Base-by-base conservation (phyloP, 1,140 invertebrate species). In the Drosophila obscura region DNA sequence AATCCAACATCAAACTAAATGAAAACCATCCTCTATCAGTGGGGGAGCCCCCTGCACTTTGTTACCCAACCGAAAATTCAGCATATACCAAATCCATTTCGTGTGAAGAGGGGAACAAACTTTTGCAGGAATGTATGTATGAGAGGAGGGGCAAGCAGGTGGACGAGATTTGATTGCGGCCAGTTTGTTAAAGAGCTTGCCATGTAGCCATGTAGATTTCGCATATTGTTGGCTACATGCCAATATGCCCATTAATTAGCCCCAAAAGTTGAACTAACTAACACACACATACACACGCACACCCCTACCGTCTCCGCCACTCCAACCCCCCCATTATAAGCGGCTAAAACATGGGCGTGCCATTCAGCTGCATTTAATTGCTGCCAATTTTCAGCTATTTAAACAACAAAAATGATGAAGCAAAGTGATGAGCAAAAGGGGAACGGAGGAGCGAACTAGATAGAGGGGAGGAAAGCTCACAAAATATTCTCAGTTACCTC, bases 191-290 rank as follows among this genome's bases (percentile, higher is more conserved):
- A 49, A 56, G 65, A 41, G 55, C n/a, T 41, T 41, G 28, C 13
- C 3, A 2, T 7, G 7, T 5, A 19, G 28, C 63, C 66, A 69
- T 63, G 66, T 69, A 68, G 50, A 43, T 65, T 59, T 66, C 73
- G 56, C 73, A 76, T 76, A 76, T 76, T 76, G 73, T 68, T 66
- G 53, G 62, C 26, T 63, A 74, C 72, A 76, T 63, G 73, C 73
- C 73, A 76, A 76, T 76, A 76, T 63, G 73, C 73, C 73, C 76
- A 76, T 76, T 76, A 76, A 76, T 76, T 76, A 76, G 73, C 62
- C 71, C 67, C 60, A 76, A 76, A 73, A 66, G 35, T 69, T 35
- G 31, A 50, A 60, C 63, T 67, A 69, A 46, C 48, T 67, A 48
- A 52, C 45, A 43, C 46, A 51, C 49, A 46, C 35, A 49, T 26